Base-by-base conservation (phyloP, 2,797 vertebrate species). In the Cossypha caffra region DNA sequence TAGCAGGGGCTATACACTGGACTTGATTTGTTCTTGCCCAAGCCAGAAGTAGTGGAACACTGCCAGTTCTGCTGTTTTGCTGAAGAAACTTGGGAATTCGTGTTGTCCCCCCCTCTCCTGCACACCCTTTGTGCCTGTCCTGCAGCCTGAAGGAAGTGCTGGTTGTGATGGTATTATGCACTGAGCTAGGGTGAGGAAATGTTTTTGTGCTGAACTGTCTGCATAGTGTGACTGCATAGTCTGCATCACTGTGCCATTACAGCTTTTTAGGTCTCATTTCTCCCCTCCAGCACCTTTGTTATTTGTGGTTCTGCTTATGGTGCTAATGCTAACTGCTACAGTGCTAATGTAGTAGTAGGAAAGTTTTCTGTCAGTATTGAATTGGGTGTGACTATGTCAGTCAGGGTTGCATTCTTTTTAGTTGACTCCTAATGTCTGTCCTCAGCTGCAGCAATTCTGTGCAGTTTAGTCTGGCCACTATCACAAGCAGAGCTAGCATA, bases 81-180 rank as follows among this genome's bases (percentile, higher is more conserved):
- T 78, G 50, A 31, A 59, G 48, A 66, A 88, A 43, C 14, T 51
- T 79, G 37, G 38, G 54, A 45, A 29, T 69, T 87, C 4, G 17
- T 18, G 19, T 43, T 51, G 54, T 43, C 5, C 61, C 18, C 8
- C 16, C 8, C n/a, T 45, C 4, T 67, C 19, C 16, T 83, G n/a
- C 17, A 2, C 38, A 26, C 10, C 11, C 42, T 35, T 9, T 43
- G 35, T 73, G 67, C 25, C 51, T 43, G 25, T 26, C 28, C 29
- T 43, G 47, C 26, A 25, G 58, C 25, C 29, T 57, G 8, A 51
- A 52, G 58, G 33, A 25, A 24, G 12, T 31, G 43, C 62, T 80
- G 61, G 11, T 54, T 1, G 1, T 21, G 51, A 7, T 15, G 20
- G 24, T 4, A 1, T 29, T 10, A 7, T 0, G 3, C 26, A 1